Conservation (phyloP, 2,888 invertebrate genomes). For the Cataglyphis cursor region DNA sequence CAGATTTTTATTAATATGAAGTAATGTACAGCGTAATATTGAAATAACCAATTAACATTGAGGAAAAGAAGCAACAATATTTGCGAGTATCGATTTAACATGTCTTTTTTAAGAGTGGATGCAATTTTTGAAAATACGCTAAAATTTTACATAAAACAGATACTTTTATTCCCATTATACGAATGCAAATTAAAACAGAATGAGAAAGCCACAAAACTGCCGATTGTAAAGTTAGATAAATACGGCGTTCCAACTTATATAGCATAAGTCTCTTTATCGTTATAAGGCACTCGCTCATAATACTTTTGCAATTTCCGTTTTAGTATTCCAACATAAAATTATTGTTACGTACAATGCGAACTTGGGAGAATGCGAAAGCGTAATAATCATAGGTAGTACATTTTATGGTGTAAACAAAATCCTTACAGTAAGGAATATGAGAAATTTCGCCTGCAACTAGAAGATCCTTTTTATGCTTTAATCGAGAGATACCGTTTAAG, state of each 20-base stretch:
- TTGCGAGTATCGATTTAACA: no score
- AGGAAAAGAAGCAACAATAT: no score
- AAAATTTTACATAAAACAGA: background rate
- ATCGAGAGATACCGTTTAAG: background rate
- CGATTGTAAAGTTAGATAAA: conserved; percentile 42
- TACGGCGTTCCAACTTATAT: conserved; percentile 38
- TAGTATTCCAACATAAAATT: conserved; percentile 47
- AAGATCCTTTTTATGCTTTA: background rate
- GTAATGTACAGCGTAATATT: no score
- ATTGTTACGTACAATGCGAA: conserved; percentile 43
- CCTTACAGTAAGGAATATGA: conserved; percentile 27
- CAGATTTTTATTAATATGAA: no score
- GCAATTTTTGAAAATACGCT: background rate
- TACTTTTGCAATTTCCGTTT: conserved; percentile 35
- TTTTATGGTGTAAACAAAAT: conserved; percentile 41
- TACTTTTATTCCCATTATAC: conserved; percentile 3
- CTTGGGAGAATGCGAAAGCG: conserved; percentile 19
- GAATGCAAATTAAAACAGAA: conserved; percentile 2
- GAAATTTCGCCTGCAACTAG: background rate
- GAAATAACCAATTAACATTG: no score
- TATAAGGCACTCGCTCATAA: conserved; percentile 18
- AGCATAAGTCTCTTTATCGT: conserved; percentile 51
- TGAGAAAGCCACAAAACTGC: background rate
- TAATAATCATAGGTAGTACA: conserved; percentile 33
- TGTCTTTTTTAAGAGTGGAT: no score